Conservation (phyloP, 2,888 invertebrate genomes). For the Hyposoter didymator region DNA sequence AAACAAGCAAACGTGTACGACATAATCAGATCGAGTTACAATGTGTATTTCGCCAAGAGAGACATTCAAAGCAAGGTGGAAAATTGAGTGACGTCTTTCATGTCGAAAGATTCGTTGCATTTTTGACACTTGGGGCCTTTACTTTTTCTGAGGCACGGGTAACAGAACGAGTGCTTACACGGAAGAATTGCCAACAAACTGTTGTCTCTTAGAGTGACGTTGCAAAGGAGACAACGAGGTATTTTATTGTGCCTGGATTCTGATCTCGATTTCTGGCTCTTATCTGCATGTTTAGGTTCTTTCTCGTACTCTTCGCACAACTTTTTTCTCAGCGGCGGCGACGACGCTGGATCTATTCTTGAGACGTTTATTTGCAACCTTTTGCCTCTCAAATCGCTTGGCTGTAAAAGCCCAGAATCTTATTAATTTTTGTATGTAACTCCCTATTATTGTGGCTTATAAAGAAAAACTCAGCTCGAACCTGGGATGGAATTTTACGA, state of each 20-base stretch:
- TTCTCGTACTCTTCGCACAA: background rate
- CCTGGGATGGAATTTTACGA: background rate
- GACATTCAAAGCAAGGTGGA: background rate
- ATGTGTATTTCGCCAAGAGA: background rate
- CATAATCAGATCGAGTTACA: background rate
- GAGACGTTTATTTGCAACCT: conserved; percentile 11
- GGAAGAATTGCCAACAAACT: conserved; percentile 52
- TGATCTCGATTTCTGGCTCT: background rate
- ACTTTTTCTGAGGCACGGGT: conserved; percentile 55
- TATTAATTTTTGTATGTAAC: background rate
- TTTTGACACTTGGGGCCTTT: conserved; percentile 53
- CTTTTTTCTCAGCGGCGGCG: background rate
- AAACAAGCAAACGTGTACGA: background rate
- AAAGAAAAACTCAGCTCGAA: background rate
- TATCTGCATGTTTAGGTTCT: background rate
- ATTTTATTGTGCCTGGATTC: background rate
- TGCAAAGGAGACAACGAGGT: conserved; percentile 50
- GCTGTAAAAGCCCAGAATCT: background rate
- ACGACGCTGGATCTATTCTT: conserved; percentile 11
- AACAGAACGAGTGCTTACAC: conserved; percentile 67
- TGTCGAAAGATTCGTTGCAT: conserved; percentile 58
- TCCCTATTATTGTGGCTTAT: background rate
- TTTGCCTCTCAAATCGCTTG: conserved; percentile 10
- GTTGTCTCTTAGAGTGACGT: conserved; percentile 42
- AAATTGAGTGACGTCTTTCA: conserved; percentile 59